Evolutionary conservation across 2,113 vertebrate genomes (phyloP).

Genomic region (Micronisus gabar): DNA sequence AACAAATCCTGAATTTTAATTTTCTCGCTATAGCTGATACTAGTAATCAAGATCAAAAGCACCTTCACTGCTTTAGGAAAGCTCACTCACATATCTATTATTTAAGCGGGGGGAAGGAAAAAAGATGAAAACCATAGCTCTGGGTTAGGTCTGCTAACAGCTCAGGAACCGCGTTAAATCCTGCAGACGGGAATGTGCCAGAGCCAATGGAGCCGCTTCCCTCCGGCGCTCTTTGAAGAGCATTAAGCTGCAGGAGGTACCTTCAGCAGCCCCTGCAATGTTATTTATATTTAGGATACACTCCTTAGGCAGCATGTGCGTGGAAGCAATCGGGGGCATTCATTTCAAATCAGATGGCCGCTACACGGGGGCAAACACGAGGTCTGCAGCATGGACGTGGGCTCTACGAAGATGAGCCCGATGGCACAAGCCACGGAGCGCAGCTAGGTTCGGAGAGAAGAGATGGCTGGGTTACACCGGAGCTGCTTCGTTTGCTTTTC

Average conservation of each 20-base stretch:
- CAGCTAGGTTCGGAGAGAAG: neutral
- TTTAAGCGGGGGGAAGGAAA: neutral
- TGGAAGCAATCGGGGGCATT: neutral
- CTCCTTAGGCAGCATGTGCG: accelerated
- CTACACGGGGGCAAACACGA: accelerated
- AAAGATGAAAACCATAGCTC: neutral
- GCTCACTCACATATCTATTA: neutral
- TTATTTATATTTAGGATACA: neutral
- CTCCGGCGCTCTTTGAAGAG: neutral
- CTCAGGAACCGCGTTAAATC: neutral
- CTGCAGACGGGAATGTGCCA: neutral
- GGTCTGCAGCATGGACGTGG: neutral
- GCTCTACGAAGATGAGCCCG: accelerated
- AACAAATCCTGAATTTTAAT: slow-evolving; percentile 43
- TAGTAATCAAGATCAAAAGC: slow-evolving; percentile 3
- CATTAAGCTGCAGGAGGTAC: neutral
- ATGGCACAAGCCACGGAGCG: accelerated
- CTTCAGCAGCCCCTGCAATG: neutral
- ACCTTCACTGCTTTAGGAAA: neutral
- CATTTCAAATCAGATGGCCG: neutral
- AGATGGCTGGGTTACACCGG: neutral
- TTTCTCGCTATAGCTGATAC: neutral
- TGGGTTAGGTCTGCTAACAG: neutral
- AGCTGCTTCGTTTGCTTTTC: neutral
- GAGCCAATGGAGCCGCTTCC: accelerated